These are phyloP conservation scores for Lordiphosa mommai DNA, from an alignment of 1,140 invertebrate genomes.

Conservation along the genomic window DNA sequence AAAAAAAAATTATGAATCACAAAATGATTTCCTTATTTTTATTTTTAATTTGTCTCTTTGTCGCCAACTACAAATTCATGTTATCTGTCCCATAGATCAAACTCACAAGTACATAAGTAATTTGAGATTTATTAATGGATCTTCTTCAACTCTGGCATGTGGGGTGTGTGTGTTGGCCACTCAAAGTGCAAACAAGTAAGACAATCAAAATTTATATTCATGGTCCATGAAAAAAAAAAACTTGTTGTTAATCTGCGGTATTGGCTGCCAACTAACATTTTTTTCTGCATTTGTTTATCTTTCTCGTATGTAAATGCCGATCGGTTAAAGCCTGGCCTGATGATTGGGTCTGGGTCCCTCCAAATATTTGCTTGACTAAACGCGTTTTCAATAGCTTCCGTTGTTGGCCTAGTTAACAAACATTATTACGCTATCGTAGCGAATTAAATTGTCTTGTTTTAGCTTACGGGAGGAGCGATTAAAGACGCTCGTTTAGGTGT, in stretches of 20 bases:
- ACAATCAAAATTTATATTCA: slow-evolving; percentile 10
- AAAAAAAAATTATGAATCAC: not conserved
- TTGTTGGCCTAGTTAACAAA: slow-evolving; percentile 5
- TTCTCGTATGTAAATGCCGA: slow-evolving; percentile 54
- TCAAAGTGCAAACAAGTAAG: slow-evolving; percentile 26
- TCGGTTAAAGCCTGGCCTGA: slow-evolving; percentile 15
- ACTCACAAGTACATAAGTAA: slow-evolving; percentile 5
- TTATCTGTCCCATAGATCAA: slow-evolving; percentile 27
- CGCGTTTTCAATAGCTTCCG: slow-evolving; percentile 47
- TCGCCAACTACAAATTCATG: slow-evolving; percentile 27
- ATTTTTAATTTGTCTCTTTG: not conserved
- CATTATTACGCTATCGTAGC: no score
- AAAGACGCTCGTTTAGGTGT: no score
- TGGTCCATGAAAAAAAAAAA: slow-evolving; percentile 24
- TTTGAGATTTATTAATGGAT: slow-evolving; percentile 4
- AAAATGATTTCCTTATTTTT: slow-evolving; percentile 1
- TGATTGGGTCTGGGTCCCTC: slow-evolving; percentile 10
- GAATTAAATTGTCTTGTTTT: no score
- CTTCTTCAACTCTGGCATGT: not conserved
- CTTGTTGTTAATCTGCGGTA: not conserved
- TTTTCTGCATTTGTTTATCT: slow-evolving; percentile 37
- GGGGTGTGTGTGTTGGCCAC: slow-evolving; percentile 13
- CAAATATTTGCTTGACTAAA: slow-evolving; percentile 47
- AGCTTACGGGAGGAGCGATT: no score
- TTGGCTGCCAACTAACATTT: not conserved